Evolutionary conservation across 2,797 vertebrate genomes (phyloP), one percentile per base, ranked within the genome.

Genomic region (Crocodylus rhombifer): DNA sequence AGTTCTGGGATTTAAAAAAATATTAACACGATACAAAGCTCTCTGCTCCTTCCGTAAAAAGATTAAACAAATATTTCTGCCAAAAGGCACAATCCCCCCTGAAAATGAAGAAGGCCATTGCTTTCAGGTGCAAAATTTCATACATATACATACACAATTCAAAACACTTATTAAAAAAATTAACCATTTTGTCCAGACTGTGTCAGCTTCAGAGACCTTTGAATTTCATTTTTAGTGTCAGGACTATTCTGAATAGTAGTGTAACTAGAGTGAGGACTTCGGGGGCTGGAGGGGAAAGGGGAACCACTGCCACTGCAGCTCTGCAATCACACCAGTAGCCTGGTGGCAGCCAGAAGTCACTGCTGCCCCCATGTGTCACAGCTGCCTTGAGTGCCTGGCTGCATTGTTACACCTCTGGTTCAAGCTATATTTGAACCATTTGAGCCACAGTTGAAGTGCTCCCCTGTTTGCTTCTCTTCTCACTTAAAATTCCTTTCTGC

Each of bases 191-290:
- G 93, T 79, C 87, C 90, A 88, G 88, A 89, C 93, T 95, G 76
- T 92, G 91, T 96, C 69, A 94, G 84, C 90, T 97, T 94, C 86
- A 95, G 86, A 95, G 91, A 94, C 74, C 92, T 91, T 96, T 94
- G 85, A 97, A 91, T 67, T 78, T 95, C 90, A 96, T 95, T 97
- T 91, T 91, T 96, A 94, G 85, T 93, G 69, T 86, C 88, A 94
- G 94, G 89, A 95, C 94, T 96, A 83, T 95, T 91, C 95, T 95
- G 94, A 97, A 97, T 92, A 51, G 42, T 51, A 51, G 42, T 51
- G 42, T 51, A 51, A 51, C 42, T 51, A 51, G 42, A 51, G 42
- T 11, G 42, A 51, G 42, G 42, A 51, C 42, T 51, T 51, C 10
- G 42, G 42, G 10, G 42, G 42, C 42, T 10, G 9, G 42, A 51